These are phyloP conservation scores for Lethenteron reissneri DNA, from an alignment of 2,113 vertebrate species.

Conservation along the genomic window DNA sequence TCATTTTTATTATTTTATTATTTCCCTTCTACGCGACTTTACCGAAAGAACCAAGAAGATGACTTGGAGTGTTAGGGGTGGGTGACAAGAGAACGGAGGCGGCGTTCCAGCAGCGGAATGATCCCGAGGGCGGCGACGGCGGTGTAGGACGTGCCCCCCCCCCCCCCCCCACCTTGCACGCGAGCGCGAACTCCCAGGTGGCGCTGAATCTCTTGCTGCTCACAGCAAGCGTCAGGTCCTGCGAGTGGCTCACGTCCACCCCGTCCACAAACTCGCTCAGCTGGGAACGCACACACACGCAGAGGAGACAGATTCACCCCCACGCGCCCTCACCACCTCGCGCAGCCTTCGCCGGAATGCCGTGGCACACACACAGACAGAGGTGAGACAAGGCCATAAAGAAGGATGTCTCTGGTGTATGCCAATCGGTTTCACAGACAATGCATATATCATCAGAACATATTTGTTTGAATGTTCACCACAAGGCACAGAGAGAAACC, in stretches of 20 bases:
- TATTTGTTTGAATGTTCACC: too few relatives aligned
- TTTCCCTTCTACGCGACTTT: too few relatives aligned
- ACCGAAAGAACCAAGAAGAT: background rate
- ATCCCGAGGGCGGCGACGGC: background rate
- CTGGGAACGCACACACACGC: conserved; percentile 25
- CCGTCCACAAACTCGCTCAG: conserved; percentile 81
- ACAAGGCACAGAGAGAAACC: too few relatives aligned
- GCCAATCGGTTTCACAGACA: too few relatives aligned
- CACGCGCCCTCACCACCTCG: background rate
- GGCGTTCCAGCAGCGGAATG: background rate
- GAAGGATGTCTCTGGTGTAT: background rate
- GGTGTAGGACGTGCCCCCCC: background rate
- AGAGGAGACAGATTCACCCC: conserved; percentile 11
- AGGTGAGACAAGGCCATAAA: background rate
- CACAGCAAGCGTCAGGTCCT: conserved; percentile 68
- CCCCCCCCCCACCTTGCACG: conserved; percentile 49
- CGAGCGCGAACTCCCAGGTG: conserved; percentile 80
- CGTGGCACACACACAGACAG: background rate
- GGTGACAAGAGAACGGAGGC: background rate
- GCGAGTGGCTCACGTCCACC: conserved; percentile 63
- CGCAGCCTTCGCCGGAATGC: background rate
- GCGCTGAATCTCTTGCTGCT: conserved; percentile 81
- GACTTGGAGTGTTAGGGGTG: background rate
- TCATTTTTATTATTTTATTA: too few relatives aligned
- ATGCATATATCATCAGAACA: too few relatives aligned